A percentile compares a stretch with the other conserved stretches of the same genome.
phyloP scores from a whole-genome alignment of 1,140 invertebrate genomes.

The Ceratoteleas bidentatus region DNA sequence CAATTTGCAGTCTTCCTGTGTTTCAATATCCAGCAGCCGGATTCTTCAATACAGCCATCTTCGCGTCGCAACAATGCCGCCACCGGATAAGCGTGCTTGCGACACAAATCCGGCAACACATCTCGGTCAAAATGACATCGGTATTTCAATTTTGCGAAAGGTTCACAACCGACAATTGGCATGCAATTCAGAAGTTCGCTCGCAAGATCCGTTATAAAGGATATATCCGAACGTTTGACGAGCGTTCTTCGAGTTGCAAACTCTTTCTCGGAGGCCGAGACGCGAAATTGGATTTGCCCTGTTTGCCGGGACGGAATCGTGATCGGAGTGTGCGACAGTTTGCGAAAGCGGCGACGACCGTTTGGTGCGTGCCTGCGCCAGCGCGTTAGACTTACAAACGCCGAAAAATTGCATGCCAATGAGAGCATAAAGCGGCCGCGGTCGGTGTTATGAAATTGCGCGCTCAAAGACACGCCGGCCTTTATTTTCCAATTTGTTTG shows the following conservation, averaged over 20 bases:
- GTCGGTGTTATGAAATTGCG: slow-evolving; percentile 37
- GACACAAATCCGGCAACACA: slow-evolving; percentile 36
- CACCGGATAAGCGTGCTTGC: background rate
- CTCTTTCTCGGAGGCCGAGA: slow-evolving; percentile 52
- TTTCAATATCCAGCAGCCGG: too few relatives aligned
- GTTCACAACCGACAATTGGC: slow-evolving; percentile 66
- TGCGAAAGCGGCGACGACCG: slow-evolving; percentile 52
- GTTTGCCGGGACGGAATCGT: slow-evolving; percentile 66
- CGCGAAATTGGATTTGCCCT: slow-evolving; percentile 71
- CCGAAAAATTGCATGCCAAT: slow-evolving; percentile 56
- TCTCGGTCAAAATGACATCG: slow-evolving; percentile 59
- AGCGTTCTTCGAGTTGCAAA: slow-evolving; percentile 57
- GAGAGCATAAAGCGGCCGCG: slow-evolving; percentile 41
- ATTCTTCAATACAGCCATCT: too few relatives aligned
- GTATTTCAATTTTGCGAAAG: slow-evolving; percentile 64
- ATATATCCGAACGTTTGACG: slow-evolving; percentile 67
- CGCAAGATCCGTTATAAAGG: slow-evolving; percentile 63
- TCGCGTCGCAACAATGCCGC: too few relatives aligned
- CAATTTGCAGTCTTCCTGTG: too few relatives aligned
- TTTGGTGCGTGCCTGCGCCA: slow-evolving; percentile 33
- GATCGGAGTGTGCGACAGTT: slow-evolving; percentile 66
- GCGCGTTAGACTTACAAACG: slow-evolving; percentile 39
- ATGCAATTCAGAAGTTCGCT: slow-evolving; percentile 67
- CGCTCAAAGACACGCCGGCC: slow-evolving; percentile 38
- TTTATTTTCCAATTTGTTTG: slow-evolving; percentile 37